phyloP scores from a whole-genome alignment of 2,888 invertebrate species.

The Hipparchia semele region DNA sequence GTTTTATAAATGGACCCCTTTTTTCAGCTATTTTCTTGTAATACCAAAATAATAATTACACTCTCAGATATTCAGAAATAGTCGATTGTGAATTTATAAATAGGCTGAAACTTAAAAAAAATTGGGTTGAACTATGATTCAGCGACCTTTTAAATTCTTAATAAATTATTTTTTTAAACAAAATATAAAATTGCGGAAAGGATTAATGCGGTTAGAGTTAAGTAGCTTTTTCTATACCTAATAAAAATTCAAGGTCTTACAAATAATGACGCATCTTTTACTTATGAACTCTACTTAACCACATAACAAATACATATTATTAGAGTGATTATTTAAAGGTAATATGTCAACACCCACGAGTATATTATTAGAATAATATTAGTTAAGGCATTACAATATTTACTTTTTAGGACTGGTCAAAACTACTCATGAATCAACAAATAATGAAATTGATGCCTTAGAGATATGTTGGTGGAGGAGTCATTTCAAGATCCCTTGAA shows the following conservation, averaged over 20 bases:
- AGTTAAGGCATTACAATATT: no score
- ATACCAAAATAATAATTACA: no score
- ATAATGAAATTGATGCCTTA: no score
- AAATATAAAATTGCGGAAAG: background rate
- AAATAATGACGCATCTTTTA: constrained; percentile 3
- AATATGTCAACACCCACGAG: background rate
- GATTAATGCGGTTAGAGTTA: background rate
- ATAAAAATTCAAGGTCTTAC: constrained; percentile 5
- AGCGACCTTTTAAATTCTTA: background rate
- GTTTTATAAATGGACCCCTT: no score
- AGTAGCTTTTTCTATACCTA: background rate
- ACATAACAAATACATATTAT: background rate
- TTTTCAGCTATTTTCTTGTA: no score
- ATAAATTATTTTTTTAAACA: background rate
- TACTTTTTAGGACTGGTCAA: no score
- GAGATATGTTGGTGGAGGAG: no score
- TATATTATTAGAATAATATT: background rate
- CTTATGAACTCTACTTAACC: background rate
- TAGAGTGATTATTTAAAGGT: background rate
- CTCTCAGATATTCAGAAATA: no score
- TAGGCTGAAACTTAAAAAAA: background rate
- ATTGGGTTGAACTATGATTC: background rate
- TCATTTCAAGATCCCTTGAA: no score
- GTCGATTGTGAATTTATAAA: no score
- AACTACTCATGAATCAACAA: no score